Conservation (phyloP, 2,888 invertebrate species). For the Sceliomorpha sp. region DNA sequence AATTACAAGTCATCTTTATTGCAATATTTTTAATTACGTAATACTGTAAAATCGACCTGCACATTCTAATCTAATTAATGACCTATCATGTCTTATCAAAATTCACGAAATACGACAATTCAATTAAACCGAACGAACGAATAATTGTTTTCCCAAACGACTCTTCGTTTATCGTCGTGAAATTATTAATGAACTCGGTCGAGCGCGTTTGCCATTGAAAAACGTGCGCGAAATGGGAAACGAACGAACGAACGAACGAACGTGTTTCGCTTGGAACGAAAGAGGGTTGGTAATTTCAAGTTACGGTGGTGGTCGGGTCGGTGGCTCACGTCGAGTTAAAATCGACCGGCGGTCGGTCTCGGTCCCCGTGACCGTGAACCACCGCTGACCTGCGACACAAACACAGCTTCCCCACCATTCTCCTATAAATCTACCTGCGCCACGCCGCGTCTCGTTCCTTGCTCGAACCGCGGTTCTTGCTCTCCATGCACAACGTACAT, state of each 20-base stretch:
- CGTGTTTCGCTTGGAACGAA: slow-evolving; percentile 19
- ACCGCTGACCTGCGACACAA: slow-evolving; percentile 77
- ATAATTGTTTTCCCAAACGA: too few relatives aligned
- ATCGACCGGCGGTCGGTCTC: slow-evolving; percentile 64
- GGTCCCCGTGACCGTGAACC: slow-evolving; percentile 75
- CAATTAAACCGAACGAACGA: too few relatives aligned
- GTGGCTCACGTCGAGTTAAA: slow-evolving; percentile 60
- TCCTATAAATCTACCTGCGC: slow-evolving; percentile 75
- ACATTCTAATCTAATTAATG: too few relatives aligned
- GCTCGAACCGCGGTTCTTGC: slow-evolving; percentile 54
- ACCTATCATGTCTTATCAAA: too few relatives aligned
- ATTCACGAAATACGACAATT: too few relatives aligned
- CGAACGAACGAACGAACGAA: background rate
- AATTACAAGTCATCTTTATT: too few relatives aligned
- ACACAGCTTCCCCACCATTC: slow-evolving; percentile 66
- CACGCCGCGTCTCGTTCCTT: slow-evolving; percentile 67
- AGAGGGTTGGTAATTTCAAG: slow-evolving; percentile 66
- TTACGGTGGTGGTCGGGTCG: slow-evolving; percentile 64
- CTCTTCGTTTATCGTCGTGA: too few relatives aligned
- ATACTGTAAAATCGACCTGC: too few relatives aligned
- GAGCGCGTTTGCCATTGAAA: too few relatives aligned
- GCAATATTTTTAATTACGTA: too few relatives aligned
- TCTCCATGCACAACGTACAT: slow-evolving; percentile 49
- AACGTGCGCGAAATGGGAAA: too few relatives aligned
- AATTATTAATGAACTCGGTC: too few relatives aligned